Evolutionary conservation across 2,113 vertebrate genomes (phyloP), one percentile per base, ranked within the genome.

Genomic region (Athene noctua): DNA sequence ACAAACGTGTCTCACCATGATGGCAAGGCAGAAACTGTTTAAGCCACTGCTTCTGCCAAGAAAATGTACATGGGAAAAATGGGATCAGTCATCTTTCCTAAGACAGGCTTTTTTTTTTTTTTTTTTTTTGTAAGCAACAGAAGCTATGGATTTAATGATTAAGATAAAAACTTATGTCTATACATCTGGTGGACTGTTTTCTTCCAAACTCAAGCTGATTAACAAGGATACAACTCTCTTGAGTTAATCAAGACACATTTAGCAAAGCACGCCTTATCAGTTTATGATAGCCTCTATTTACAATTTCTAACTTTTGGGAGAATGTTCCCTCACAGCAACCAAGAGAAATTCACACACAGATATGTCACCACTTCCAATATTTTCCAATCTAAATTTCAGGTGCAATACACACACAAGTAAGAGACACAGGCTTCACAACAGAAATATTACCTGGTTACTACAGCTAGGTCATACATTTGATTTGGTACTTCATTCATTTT

Each of bases 111-210:
- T 49, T 34, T 86, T 66, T 7, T 66, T 38, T 90, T 79, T 74
- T 74, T 27, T 75, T 47, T 66, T 46, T 29, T 29, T 42, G 36
- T 70, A 93, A 96, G 94, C 90, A 95, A 96, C 90, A 96, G 93
- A 96, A 96, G 92, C 23, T 29, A 92, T 80, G 74, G 86, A 96
- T 97, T 93, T 96, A 96, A 95, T 97, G 93, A 97, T 96, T 94
- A 93, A 80, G 92, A 91, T 90, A 92, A 96, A 96, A 97, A 94
- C 94, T 96, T 97, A 96, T 91, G 94, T 95, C 96, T 96, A 92
- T 90, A 71, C 96, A 96, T 95, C 96, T 96, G 94, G 38, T 72
- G 57, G 96, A 87, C 84, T 84, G 73, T 94, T 95, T 97, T 92
- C 84, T 96, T 96, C 96, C 93, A 96, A 92, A 90, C 85, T 97